These are phyloP conservation scores for Aphodius sticticus DNA, from an alignment of 2,888 invertebrate species.

Conservation along the genomic window DNA sequence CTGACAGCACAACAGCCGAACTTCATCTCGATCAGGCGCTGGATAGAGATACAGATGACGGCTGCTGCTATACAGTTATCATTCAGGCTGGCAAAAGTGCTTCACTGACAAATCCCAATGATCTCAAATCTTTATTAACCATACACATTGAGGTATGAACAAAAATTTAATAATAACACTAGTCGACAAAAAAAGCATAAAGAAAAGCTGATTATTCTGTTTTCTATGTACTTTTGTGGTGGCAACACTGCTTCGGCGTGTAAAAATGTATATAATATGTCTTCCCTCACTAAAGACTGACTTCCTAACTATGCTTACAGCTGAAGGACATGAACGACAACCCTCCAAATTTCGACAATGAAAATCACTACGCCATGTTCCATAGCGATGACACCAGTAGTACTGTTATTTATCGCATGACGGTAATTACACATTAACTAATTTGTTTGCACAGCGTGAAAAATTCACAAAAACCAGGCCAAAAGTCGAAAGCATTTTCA, in stretches of 20 bases:
- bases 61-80: slow-evolving; percentile 56
- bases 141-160: slow-evolving; percentile 61
- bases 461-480: no score
- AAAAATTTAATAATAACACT: neutral
- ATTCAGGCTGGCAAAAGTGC: slow-evolving; percentile 62
- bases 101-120: slow-evolving; percentile 49
- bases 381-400: neutral
- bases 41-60: slow-evolving; percentile 58
- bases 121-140: slow-evolving; percentile 55
- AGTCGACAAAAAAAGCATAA: neutral
- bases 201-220: no score
- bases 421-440: neutral
- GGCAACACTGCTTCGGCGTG: no score
- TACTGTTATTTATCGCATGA: neutral
- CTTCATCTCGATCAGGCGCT: slow-evolving; percentile 52
- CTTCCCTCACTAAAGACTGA: no score
- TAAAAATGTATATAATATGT: no score
- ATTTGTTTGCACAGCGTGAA: neutral
- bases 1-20: slow-evolving; percentile 36
- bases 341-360: slow-evolving; percentile 62
- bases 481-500: no score
- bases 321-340: slow-evolving; percentile 69
- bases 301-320: slow-evolving; percentile 51
- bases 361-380: slow-evolving; percentile 54
- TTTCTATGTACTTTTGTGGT: no score